Conservation (phyloP, 2,888 invertebrate genomes). For the Gryllus longicercus region DNA sequence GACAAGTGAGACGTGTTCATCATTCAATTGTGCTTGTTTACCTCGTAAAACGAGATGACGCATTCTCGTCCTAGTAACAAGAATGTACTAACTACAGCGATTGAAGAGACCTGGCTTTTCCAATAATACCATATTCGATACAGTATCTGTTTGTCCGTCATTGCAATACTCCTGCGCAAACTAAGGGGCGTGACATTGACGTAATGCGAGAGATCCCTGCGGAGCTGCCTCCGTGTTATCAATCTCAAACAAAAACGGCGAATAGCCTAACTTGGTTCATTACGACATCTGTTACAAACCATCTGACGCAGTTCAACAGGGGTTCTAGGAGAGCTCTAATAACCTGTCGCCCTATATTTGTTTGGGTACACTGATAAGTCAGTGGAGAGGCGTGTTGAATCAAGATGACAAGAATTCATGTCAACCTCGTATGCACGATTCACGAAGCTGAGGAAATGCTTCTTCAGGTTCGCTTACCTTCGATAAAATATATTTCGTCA, state of each 20-base stretch:
- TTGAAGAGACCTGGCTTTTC: not conserved
- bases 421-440: no score
- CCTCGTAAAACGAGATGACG: not conserved
- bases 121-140: slow-evolving; percentile 7
- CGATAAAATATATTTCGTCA: no score
- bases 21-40: slow-evolving; percentile 5
- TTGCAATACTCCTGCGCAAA: not conserved
- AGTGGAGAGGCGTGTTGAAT: not conserved
- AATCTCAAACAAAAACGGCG: slow-evolving; percentile 8
- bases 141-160: not conserved
- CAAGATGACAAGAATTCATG: no score
- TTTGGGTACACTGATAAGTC: not conserved
- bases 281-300: slow-evolving; percentile 9
- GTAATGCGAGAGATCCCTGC: not conserved
- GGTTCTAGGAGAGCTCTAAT: not conserved
- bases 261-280: not conserved
- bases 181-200: not conserved
- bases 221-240: not conserved
- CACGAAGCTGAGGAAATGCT: no score
- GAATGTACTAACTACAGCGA: not conserved
- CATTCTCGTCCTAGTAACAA: not conserved
- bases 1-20: not conserved
- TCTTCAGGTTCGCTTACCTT: no score
- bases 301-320: not conserved
- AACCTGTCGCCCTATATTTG: not conserved